Evolutionary conservation across 2,113 vertebrate genomes (phyloP).

Genomic region (Boulengeromyrus knoepffleri): DNA sequence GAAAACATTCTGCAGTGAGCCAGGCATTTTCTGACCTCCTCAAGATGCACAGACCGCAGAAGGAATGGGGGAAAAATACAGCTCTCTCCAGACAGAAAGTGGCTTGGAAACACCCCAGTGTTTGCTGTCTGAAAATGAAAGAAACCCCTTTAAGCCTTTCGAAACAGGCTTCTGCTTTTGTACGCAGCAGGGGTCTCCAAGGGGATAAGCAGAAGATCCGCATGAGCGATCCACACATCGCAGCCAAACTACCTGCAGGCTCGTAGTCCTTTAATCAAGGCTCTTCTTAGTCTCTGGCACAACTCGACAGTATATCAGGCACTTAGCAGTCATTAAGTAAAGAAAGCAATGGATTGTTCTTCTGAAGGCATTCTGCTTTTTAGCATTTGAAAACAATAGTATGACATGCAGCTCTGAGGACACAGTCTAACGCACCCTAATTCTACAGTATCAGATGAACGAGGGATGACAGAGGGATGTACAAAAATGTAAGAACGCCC

Average conservation of each 20-base stretch:
- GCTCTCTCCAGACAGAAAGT: neutral
- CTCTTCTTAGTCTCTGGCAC: neutral
- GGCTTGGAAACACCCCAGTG: neutral
- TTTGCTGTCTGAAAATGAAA: neutral
- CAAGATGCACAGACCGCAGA: neutral
- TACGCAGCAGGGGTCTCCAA: neutral
- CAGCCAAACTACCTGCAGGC: neutral
- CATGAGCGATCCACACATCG: neutral
- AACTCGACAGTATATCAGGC: neutral
- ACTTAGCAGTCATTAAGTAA: neutral
- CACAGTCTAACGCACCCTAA: neutral
- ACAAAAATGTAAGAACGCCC: neutral
- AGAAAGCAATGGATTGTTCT: neutral
- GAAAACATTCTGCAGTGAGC: neutral
- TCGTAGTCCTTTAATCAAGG: neutral
- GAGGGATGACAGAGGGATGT: neutral
- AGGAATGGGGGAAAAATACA: neutral
- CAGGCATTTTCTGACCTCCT: neutral
- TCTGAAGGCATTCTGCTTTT: neutral
- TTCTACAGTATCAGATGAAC: neutral
- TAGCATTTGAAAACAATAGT: neutral
- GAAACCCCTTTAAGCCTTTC: neutral
- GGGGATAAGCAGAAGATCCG: neutral
- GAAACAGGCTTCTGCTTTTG: neutral
- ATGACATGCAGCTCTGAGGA: neutral